Evolutionary conservation across 2,113 vertebrate genomes (phyloP).

Genomic region (Entomyzon cyanotis): DNA sequence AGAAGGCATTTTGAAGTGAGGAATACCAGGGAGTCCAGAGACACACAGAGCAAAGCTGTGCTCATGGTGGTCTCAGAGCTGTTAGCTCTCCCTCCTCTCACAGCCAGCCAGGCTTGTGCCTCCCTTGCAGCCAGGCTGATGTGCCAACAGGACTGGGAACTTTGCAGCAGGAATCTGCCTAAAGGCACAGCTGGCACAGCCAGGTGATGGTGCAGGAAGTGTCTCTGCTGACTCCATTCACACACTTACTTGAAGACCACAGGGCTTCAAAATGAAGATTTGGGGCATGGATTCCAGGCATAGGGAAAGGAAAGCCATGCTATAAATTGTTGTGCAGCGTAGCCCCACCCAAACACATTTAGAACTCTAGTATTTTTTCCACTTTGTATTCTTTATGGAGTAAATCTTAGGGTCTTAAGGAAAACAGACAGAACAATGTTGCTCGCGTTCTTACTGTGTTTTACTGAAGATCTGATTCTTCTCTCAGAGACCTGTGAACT

Average conservation of each 20-base stretch:
- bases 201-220: background rate
- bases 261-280: background rate
- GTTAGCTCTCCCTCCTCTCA: background rate
- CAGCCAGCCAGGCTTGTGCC: accelerated
- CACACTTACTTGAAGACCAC: background rate
- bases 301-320: background rate
- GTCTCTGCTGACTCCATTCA: background rate
- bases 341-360: background rate
- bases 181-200: background rate
- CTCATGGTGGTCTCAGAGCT: background rate
- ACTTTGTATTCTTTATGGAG: background rate
- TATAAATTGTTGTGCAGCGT: background rate
- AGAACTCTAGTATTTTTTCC: background rate
- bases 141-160: background rate
- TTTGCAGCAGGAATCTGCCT: background rate
- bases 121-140: background rate
- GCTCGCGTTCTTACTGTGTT: background rate
- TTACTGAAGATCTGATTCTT: background rate
- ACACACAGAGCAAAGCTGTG: background rate
- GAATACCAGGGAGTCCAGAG: background rate
- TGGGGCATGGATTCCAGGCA: background rate
- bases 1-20: background rate
- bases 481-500: background rate
- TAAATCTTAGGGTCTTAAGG: background rate
- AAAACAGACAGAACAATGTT: background rate